These are phyloP conservation scores for Gnathonemus longibarbis DNA, from an alignment of 2,113 vertebrate genomes.

Conservation along the genomic window DNA sequence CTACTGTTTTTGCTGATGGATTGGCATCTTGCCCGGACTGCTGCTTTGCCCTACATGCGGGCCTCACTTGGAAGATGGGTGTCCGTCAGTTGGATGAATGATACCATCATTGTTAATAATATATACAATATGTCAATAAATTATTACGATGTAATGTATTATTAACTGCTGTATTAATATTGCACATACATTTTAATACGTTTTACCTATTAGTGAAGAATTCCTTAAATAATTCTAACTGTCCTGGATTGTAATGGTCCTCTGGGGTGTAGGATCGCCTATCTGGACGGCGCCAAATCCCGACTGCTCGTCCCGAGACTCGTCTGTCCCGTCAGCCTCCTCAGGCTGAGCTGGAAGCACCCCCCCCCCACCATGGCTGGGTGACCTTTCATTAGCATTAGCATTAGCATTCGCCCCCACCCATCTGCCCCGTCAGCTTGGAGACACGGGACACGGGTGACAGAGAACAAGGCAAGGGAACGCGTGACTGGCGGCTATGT, in stretches of 20 bases:
- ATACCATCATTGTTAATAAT: neutral
- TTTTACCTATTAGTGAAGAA: neutral
- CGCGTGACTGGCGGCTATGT: neutral
- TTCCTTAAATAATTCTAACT: neutral
- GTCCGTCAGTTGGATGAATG: neutral
- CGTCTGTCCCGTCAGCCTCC: neutral
- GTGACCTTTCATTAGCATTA: neutral
- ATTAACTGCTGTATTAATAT: neutral
- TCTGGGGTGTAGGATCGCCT: neutral
- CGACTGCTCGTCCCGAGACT: neutral
- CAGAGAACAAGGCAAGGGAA: neutral
- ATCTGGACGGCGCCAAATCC: neutral
- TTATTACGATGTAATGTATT: neutral
- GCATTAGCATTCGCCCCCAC: neutral
- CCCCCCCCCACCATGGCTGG: neutral
- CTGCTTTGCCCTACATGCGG: neutral
- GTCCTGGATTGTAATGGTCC: neutral
- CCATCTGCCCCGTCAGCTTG: neutral
- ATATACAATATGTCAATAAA: neutral
- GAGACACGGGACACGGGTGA: too few species aligned
- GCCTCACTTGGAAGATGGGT: neutral
- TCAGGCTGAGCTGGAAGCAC: neutral
- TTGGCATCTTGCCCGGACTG: neutral
- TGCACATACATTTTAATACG: neutral
- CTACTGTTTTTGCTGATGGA: neutral